These are phyloP conservation scores for Hemibagrus wyckioides DNA, from an alignment of 2,113 vertebrate species.

Conservation along the genomic window DNA sequence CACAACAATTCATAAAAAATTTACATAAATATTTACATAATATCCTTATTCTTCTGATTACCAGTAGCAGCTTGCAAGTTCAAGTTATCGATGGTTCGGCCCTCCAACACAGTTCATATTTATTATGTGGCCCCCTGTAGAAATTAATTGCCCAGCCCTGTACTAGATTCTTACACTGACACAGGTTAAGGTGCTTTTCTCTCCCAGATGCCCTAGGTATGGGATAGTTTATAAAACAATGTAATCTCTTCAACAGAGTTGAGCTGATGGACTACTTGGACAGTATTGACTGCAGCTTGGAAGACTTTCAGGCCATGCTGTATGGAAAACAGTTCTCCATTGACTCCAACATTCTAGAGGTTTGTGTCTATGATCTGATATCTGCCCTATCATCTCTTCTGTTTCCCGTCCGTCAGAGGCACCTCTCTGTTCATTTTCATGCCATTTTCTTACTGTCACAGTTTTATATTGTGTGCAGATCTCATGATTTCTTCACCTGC, in stretches of 20 bases:
- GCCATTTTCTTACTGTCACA: background rate
- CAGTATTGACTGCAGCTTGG: conserved; percentile 97
- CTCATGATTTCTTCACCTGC: background rate
- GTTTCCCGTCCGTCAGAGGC: background rate
- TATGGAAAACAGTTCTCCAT: conserved; percentile 90
- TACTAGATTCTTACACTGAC: background rate
- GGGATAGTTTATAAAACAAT: background rate
- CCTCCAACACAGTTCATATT: no score
- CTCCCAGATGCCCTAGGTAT: no score
- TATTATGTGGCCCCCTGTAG: no score
- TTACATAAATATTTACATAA: no score
- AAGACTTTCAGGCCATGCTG: conserved; percentile 95
- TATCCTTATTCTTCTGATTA: no score
- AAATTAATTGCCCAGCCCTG: no score
- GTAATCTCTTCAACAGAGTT: conserved; percentile 71
- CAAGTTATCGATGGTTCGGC: no score
- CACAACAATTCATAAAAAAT: no score
- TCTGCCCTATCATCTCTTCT: background rate
- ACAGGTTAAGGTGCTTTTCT: background rate
- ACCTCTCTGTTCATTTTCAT: background rate
- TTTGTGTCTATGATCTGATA: conserved; percentile 43
- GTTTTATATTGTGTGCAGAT: background rate
- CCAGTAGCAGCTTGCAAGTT: no score
- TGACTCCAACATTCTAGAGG: conserved; percentile 85
- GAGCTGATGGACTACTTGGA: conserved; percentile 97